Evolutionary conservation across 2,113 vertebrate species (phyloP), one percentile per base, ranked within the genome.

Genomic region (Romanogobio albipinnatus): DNA sequence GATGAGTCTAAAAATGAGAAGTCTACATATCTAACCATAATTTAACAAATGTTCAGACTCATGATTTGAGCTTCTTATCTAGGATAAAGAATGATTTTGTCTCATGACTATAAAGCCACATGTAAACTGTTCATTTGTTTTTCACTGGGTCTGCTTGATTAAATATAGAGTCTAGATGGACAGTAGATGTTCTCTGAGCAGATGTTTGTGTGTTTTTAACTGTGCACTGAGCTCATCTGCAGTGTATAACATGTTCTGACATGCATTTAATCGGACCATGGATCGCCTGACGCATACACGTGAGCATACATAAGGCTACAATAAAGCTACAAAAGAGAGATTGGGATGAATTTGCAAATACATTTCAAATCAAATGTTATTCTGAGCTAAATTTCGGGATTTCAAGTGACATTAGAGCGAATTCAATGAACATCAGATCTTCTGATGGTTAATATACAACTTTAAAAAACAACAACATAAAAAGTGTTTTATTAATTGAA

Each of bases 171-270:
- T 53, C 47, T 15, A 75, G 9, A 47, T n/a, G 2, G 11, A 73
- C 9, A 33, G 73, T 29, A 10, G 29, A 29, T 76, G 73, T 76
- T 49, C n/a, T 76, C 24, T 76, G 47, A 59, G 33, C 49, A 78
- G 51, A 56, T 83, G n/a, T 29, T 61, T 61, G 22, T 81, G 19
- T 29, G 36, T 74, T 39, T 43, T 5, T 64, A 10, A 24, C 9
- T 33, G 51, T 59, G 62, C 29, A 73, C 43, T 75, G 71, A 26
- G 71, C 45, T 51, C 45, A 51, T 75, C 73, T 75, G 47, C n/a
- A 51, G 47, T 26, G 10, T 45, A 9, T 29, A 51, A 53, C 7
- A 53, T 26, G n/a, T 76, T 56, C 51, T 53, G 51, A 53, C 22
- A 43, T n/a, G 68, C 19, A 2, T 45, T 51, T 75, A 75, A 75